Percentiles rank a stretch among this genome's conserved stretches.
Conservation (phyloP, 2,888 invertebrate species). For the Monochamus alternatus region DNA sequence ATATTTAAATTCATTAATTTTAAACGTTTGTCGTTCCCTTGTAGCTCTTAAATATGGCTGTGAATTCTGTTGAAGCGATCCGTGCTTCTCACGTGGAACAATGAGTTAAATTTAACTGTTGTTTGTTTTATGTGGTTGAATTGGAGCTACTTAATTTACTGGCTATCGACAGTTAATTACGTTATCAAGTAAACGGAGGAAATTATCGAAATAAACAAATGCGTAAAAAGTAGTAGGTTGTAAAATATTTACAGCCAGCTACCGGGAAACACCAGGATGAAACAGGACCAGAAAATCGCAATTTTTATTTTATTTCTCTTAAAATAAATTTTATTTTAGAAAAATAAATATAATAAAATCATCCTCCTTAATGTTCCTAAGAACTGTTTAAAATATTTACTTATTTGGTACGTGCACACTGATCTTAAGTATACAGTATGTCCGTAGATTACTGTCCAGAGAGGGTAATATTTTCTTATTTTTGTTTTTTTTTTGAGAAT, state of each 20-base stretch:
- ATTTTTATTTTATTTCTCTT: background rate
- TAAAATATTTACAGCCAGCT: conserved; percentile 15
- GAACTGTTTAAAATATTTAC: background rate
- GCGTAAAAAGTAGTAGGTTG: conserved; percentile 16
- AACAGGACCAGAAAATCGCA: background rate
- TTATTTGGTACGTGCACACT: too few relatives aligned
- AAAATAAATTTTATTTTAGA: background rate
- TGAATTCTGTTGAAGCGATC: too few relatives aligned
- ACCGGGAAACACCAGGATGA: background rate
- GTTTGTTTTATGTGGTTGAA: conserved; percentile 32
- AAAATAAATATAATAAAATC: too few relatives aligned
- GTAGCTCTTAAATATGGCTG: conserved; percentile 14
- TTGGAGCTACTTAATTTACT: conserved; percentile 29
- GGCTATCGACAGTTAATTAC: conserved; percentile 36
- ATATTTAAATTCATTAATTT: conserved; percentile 51
- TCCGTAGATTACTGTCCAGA: too few relatives aligned
- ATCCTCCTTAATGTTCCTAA: too few relatives aligned
- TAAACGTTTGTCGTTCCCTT: conserved; percentile 20
- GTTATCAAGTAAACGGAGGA: conserved; percentile 28
- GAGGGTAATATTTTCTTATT: too few relatives aligned
- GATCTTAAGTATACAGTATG: too few relatives aligned
- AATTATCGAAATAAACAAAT: conserved; percentile 24
- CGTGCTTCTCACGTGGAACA: background rate
- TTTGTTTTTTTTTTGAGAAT: too few relatives aligned
- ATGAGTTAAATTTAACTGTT: conserved; percentile 6